Conservation (phyloP, 2,797 vertebrate species). For the Antrozous pallidus region DNA sequence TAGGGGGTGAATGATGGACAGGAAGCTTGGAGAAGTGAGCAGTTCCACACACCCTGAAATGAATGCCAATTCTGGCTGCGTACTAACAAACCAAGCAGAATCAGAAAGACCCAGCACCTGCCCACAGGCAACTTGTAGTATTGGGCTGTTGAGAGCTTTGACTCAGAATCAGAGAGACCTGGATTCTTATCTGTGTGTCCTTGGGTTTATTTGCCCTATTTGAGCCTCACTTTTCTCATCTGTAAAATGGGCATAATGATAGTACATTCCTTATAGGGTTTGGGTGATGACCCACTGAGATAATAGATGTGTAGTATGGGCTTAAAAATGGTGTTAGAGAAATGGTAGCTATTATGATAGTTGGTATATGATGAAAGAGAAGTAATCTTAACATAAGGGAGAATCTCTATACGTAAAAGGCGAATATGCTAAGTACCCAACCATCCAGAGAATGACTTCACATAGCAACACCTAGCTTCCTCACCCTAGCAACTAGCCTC, state of each 20-base stretch:
- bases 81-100: neutral
- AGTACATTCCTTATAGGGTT: neutral
- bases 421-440: too few relatives aligned
- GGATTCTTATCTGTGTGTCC: neutral
- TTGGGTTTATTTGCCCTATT: neutral
- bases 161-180: neutral
- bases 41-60: neutral
- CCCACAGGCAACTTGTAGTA: neutral
- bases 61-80: neutral
- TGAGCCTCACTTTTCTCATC: neutral
- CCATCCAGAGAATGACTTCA: too few relatives aligned
- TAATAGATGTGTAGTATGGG: neutral
- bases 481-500: too few relatives aligned
- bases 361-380: neutral
- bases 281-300: neutral
- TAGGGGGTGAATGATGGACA: neutral
- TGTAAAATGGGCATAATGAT: neutral
- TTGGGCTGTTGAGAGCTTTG: neutral
- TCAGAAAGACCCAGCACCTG: neutral
- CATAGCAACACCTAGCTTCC: too few relatives aligned
- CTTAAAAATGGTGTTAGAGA: neutral
- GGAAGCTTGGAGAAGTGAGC: neutral
- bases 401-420: too few relatives aligned
- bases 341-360: neutral
- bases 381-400: neutral